Conservation (phyloP, 2,113 vertebrate genomes). For the Zosterops japonicus region DNA sequence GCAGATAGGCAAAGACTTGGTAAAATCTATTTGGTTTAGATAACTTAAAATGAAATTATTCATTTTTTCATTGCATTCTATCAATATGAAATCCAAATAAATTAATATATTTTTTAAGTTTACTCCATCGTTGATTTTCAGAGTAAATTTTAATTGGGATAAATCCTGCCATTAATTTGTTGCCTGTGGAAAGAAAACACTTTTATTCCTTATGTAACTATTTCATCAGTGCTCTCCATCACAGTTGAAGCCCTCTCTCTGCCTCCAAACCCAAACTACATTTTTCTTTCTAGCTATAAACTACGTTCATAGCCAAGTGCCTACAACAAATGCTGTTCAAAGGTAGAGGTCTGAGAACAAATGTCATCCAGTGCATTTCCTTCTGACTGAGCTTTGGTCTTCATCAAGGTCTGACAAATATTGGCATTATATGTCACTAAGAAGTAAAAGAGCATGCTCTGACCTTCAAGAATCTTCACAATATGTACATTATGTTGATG, state of each 20-base stretch:
- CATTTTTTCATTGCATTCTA: background rate
- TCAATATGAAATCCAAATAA: background rate
- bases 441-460: constrained; percentile 78
- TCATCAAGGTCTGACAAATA: constrained; percentile 79
- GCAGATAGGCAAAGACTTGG: background rate
- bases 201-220: background rate
- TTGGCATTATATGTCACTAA: constrained; percentile 80
- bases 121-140: background rate
- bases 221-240: background rate
- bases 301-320: background rate
- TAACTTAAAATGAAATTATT: background rate
- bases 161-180: background rate
- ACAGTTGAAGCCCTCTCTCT: background rate
- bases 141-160: background rate
- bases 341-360: constrained; percentile 66
- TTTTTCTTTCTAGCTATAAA: constrained; percentile 18
- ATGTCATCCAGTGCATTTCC: constrained; percentile 66
- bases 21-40: background rate
- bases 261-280: background rate
- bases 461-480: constrained; percentile 79
- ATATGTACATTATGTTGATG: constrained; percentile 83
- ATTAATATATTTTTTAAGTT: background rate
- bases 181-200: background rate
- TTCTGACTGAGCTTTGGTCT: constrained; percentile 66
- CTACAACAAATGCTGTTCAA: constrained; percentile 56